Evolutionary conservation across 2,113 vertebrate genomes (phyloP).

Genomic region (Plecotus auritus): DNA sequence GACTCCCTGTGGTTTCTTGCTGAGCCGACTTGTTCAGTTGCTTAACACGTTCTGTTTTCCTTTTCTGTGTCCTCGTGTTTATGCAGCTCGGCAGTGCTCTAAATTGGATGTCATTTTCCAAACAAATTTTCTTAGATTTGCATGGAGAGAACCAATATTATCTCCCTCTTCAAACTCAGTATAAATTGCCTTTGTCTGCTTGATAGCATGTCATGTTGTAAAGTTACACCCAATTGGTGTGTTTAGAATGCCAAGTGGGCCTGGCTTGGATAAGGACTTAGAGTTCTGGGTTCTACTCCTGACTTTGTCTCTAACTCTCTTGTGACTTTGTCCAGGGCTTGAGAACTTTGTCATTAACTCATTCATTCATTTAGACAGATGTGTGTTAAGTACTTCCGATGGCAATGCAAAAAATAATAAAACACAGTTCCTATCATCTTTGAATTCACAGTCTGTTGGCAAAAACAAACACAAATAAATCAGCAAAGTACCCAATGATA

Average conservation of each 20-base stretch:
- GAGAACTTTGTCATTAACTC: not conserved
- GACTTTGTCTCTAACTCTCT: not conserved
- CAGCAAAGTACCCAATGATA: not conserved
- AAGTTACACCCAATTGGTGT: not conserved
- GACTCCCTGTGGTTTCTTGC: not conserved
- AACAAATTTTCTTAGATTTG: slow-evolving; percentile 29
- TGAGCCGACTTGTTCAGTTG: slow-evolving; percentile 20
- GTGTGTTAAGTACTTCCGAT: not conserved
- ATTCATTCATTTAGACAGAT: not conserved
- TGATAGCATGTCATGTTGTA: not conserved
- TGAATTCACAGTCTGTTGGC: not conserved
- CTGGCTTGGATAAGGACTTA: not conserved
- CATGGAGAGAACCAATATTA: slow-evolving; percentile 14
- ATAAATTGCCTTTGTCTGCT: slow-evolving; percentile 19
- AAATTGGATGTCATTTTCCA: slow-evolving; percentile 50
- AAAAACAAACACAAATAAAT: not conserved
- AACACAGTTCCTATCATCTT: not conserved
- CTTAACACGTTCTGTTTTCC: not conserved
- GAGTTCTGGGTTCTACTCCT: not conserved
- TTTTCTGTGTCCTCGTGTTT: slow-evolving; percentile 17
- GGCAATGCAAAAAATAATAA: not conserved
- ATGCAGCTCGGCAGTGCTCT: not conserved
- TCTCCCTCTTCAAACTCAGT: not conserved
- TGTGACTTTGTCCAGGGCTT: not conserved
- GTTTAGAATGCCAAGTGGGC: not conserved